phyloP scores from a whole-genome alignment of 2,113 vertebrate genomes.

The Telmatochromis brachygnathus region DNA sequence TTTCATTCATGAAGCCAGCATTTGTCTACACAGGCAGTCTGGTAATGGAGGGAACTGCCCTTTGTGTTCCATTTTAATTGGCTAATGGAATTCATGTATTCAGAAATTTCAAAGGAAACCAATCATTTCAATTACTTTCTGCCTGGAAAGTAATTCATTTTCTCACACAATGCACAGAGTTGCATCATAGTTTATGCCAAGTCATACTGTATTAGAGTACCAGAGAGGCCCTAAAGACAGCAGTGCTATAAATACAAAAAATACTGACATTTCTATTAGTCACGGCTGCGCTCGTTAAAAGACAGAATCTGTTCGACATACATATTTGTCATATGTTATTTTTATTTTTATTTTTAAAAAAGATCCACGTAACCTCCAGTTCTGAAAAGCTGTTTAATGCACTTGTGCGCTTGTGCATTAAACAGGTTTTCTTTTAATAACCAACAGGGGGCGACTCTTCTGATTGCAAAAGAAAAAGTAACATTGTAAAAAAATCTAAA shows the following conservation, averaged over 20 bases:
- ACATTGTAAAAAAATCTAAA: background rate
- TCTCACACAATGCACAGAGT: background rate
- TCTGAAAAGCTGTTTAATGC: background rate
- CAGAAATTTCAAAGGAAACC: background rate
- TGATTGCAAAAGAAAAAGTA: background rate
- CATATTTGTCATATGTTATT: background rate
- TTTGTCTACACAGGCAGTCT: background rate
- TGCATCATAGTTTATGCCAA: background rate
- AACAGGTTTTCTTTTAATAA: fast-evolving
- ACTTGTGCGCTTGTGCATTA: background rate
- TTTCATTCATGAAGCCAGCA: fast-evolving
- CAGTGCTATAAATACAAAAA: background rate
- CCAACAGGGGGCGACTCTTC: background rate
- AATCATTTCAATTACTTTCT: background rate
- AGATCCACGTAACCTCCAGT: background rate
- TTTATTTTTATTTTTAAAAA: background rate
- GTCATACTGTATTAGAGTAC: background rate
- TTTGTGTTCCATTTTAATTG: background rate
- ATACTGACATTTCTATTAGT: background rate
- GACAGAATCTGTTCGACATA: background rate
- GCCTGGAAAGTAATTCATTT: background rate
- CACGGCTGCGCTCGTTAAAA: background rate
- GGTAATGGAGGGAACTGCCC: background rate
- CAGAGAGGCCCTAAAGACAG: background rate
- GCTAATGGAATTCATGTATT: background rate